Base-by-base conservation (phyloP, 2,113 vertebrate species). In the Leuciscus idus region DNA sequence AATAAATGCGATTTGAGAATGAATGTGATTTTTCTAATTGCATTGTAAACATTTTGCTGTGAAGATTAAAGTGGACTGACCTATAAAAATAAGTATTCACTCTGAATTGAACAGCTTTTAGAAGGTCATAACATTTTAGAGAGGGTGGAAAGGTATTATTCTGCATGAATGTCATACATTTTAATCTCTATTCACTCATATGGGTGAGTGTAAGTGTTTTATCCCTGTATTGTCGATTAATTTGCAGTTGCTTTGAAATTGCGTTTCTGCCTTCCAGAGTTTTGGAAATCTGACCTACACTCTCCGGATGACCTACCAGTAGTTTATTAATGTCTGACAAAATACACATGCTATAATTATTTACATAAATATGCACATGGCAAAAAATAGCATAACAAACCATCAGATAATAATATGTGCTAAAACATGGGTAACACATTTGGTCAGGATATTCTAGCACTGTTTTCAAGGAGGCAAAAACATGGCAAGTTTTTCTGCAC, bases 41-140 rank as follows among this genome's bases (percentile, higher is more conserved):
- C 17, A 43, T 26, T 46, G 57, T 46, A 64, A 81, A 46, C 33
- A 81, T 81, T 62, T 64, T 26, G 39, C 19, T 52, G 62, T 83
- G 28, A 68, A 68, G 81, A 83, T 52, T 70, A 55, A 83, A 70
- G n/a, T 48, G 43, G 62, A 70, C 28, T 83, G 64, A 83, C 81
- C 81, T 70, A 83, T 83, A 70, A 15, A 78, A 82, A 10, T 8
- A 33, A 48, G 30, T 4, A 4, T 55, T 73, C 70, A 62, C 23
- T 80, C 17, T 82, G 39, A 50, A 82, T 46, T 12, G 8, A 33
- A n/a, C 21, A 43, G 28, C 46, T 70, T 70, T 70, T 83, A 52
- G 15, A 23, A 50, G 28, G 43, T 50, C 80, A 21, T 68, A 39
- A 82, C 80, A 50, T 82, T 82, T 82, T 33, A 66, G 21, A 68